phyloP scores from a whole-genome alignment of 2,797 vertebrate species.

The Synanceia verrucosa region DNA sequence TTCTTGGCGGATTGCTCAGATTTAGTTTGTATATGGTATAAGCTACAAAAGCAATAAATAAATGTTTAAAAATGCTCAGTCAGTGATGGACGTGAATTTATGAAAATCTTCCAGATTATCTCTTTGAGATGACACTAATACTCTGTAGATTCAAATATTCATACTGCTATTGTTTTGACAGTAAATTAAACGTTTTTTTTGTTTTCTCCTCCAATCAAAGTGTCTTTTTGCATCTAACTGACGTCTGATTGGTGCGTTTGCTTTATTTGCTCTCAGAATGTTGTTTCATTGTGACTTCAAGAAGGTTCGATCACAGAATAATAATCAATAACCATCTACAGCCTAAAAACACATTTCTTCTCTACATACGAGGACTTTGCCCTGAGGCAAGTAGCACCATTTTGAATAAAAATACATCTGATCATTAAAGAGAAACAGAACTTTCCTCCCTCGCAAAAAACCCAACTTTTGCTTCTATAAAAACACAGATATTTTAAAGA shows the following conservation, averaged over 20 bases:
- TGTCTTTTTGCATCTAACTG: not conserved
- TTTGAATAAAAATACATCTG: constrained; percentile 32
- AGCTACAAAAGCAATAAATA: too few relatives aligned
- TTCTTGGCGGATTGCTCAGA: too few relatives aligned
- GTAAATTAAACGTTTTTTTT: not conserved
- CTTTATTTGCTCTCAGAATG: not conserved
- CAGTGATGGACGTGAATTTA: not conserved
- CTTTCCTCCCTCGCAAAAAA: not conserved
- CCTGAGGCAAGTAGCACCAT: constrained; percentile 64
- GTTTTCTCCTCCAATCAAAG: not conserved
- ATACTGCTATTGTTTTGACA: not conserved
- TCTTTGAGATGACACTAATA: not conserved
- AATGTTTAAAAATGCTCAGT: too few relatives aligned
- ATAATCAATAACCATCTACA: constrained; percentile 1
- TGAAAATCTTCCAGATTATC: too few relatives aligned
- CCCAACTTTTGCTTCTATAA: not conserved
- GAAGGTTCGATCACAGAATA: constrained; percentile 8
- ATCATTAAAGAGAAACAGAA: not conserved
- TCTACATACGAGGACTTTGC: constrained; percentile 22
- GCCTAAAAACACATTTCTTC: not conserved
- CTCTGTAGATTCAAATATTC: not conserved
- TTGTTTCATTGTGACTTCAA: constrained; percentile 24
- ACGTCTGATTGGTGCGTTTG: not conserved
- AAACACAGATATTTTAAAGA: not conserved
- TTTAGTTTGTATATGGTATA: too few relatives aligned